Conservation (phyloP, 2,113 vertebrate genomes). For the Leptodactylus fuscus region DNA sequence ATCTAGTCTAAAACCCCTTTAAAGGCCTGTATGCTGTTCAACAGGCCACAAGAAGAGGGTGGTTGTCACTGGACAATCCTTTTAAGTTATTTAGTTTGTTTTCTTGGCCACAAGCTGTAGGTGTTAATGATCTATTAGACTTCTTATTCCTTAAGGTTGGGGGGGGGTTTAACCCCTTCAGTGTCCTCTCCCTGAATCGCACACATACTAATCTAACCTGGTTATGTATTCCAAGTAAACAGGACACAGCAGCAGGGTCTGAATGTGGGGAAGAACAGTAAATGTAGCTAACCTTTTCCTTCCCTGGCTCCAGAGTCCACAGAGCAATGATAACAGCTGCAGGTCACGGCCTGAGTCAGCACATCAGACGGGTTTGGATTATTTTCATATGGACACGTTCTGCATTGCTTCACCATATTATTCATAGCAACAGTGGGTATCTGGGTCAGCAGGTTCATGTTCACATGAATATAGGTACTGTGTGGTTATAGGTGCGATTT, state of each 20-base stretch:
- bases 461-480: too few relatives aligned
- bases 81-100: neutral
- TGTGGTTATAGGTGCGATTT: too few relatives aligned
- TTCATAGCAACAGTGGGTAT: neutral
- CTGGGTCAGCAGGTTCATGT: neutral
- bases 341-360: conserved; percentile 34
- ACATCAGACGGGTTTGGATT: neutral
- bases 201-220: neutral
- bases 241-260: neutral
- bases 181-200: neutral
- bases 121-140: neutral
- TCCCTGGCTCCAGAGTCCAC: conserved; percentile 34
- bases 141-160: neutral
- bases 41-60: too few relatives aligned
- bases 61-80: too few relatives aligned
- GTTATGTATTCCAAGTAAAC: neutral
- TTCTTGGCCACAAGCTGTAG: neutral
- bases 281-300: conserved; percentile 27
- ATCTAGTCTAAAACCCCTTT: too few relatives aligned
- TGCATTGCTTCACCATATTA: neutral
- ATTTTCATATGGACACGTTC: neutral
- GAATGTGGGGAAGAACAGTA: neutral
- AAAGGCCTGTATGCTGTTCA: too few relatives aligned
- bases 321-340: conserved; percentile 21
- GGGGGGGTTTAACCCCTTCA: neutral